Conservation (phyloP, 1,140 invertebrate genomes). For the Yoshiicerus persimilis region DNA sequence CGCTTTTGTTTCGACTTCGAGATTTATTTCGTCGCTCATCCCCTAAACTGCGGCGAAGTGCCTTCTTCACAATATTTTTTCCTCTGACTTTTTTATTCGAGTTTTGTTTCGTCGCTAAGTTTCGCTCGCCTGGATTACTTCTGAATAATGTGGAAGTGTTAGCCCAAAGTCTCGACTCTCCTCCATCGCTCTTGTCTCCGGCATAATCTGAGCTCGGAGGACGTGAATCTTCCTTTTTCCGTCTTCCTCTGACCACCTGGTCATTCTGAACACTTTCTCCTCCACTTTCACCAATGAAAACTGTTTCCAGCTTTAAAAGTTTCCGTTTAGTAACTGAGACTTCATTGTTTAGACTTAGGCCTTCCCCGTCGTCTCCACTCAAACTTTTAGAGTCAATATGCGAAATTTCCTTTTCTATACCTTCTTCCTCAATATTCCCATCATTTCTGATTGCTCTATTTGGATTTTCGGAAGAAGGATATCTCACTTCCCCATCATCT, state of each 20-base stretch:
- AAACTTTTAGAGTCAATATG: background rate
- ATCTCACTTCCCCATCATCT: background rate
- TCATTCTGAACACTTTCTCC: slow-evolving; percentile 21
- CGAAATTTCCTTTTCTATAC: background rate
- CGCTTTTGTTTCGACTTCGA: slow-evolving; percentile 40
- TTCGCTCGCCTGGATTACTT: background rate
- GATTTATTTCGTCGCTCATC: slow-evolving; percentile 35
- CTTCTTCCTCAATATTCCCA: background rate
- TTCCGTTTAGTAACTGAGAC: background rate
- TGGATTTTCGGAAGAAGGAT: background rate
- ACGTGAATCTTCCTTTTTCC: background rate
- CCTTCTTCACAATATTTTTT: slow-evolving; percentile 11
- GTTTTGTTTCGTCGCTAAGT: background rate
- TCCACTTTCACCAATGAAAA: slow-evolving; percentile 8
- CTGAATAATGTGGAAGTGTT: slow-evolving; percentile 3
- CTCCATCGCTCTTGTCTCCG: background rate
- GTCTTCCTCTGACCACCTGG: slow-evolving; percentile 24
- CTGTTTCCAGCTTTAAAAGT: slow-evolving; percentile 16
- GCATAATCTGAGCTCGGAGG: background rate
- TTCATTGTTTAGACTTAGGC: background rate
- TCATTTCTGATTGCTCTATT: background rate
- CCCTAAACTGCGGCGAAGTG: slow-evolving; percentile 26
- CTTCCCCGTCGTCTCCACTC: background rate
- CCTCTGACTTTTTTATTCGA: slow-evolving; percentile 24
- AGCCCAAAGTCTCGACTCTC: background rate